Base-by-base conservation (phyloP, 2,113 vertebrate genomes). In the Petroica traversi region DNA sequence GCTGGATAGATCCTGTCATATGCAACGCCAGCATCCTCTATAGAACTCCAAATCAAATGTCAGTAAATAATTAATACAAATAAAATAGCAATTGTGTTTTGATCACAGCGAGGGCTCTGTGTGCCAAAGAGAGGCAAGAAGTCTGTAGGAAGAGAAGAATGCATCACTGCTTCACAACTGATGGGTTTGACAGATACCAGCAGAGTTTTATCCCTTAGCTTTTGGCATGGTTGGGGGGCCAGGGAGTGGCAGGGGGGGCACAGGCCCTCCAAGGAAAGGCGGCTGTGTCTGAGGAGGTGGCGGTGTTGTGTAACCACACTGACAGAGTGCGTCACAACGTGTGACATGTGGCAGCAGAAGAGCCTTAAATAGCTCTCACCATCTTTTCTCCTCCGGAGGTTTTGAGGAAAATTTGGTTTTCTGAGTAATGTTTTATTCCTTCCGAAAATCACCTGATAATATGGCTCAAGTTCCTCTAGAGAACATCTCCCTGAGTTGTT, bases 271-370 rank as follows among this genome's bases (percentile, higher is more conserved):
- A 6, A 57, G 41, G 72, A 63, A 85, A 95, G 33, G 45, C 16
- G 7, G 25, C 77, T 83, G 43, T 81, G 86, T 73, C 62, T 96
- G 92, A 96, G 96, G 96, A 87, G 90, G 94, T 77, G 95, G 87
- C 0, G 1, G 54, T 95, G 95, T 89, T 97, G 92, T 94, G 82
- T 95, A 96, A 97, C 81, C 80, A 82, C 78, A 64, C 57, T 95
- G 96, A 88, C 85, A 93, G 89, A 86, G 75, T 79, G 93, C 92
- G 87, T 97, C 95, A 96, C 76, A 91, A 95, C 19, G 29, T 95
- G 85, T 92, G 95, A 91, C 95, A 94, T 93, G 92, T 96, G 95
- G 92, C 83, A 96, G 96, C 85, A 94, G 96, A 94, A 54, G 68
- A 91, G 79, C 90, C 92, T 86, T 90, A 96, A 96, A 96, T 97